Percentiles rank a stretch among this genome's conserved stretches.
These are phyloP conservation scores for Tachyglossus aculeatus DNA, from an alignment of 2,797 vertebrate species.

Conservation along the genomic window DNA sequence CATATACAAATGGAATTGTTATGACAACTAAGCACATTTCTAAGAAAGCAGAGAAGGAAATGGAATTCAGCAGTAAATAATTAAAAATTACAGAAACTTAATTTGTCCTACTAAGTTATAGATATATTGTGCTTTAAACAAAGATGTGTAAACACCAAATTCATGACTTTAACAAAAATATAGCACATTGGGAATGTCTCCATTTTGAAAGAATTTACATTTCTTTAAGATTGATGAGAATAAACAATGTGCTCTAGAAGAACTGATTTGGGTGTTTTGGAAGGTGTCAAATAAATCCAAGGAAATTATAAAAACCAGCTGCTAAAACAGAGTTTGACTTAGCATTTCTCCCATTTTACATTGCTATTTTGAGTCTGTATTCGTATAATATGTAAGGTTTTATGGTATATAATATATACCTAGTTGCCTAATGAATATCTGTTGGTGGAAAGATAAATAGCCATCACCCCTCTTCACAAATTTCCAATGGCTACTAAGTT, in stretches of 20 bases:
- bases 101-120: conserved; percentile 15
- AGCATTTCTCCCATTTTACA: no score
- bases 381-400: no score
- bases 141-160: conserved; percentile 5
- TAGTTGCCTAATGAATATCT: no score
- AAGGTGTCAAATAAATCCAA: background rate
- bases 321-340: no score
- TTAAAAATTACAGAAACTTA: conserved; percentile 16
- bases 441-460: no score
- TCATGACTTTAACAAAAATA: conserved; percentile 27
- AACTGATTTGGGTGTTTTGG: background rate
- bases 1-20: conserved; percentile 29
- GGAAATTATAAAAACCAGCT: background rate
- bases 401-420: no score
- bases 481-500: no score
- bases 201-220: conserved; percentile 28
- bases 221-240: no score
- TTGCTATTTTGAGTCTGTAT: no score
- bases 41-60: conserved; percentile 10
- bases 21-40: conserved; percentile 15
- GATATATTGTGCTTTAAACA: background rate
- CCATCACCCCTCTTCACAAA: no score
- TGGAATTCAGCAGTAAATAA: conserved; percentile 37
- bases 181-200: conserved; percentile 17
- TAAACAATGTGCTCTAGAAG: background rate